Percentiles rank a stretch among this genome's conserved stretches.
These are phyloP conservation scores for Drosophila buzzatii DNA, from an alignment of 2,888 invertebrate genomes.

Conservation along the genomic window DNA sequence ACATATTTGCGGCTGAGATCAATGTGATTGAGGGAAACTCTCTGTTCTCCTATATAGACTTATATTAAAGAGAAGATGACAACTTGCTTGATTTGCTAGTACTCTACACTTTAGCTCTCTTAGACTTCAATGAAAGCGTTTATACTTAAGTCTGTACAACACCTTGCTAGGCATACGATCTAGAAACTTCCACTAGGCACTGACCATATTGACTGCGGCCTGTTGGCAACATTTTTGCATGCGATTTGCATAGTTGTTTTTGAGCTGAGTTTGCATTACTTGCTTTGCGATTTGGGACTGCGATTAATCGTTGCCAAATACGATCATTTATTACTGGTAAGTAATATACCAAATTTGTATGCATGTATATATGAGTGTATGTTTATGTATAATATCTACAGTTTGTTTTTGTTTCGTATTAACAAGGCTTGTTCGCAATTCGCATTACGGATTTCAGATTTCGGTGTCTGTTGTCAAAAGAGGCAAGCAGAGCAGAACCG, in stretches of 20 bases:
- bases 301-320: slow-evolving; percentile 45
- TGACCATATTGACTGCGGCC: not conserved
- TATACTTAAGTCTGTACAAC: not conserved
- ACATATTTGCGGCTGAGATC: not conserved
- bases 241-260: slow-evolving; percentile 10
- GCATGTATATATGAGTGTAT: not conserved
- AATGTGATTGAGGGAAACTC: not conserved
- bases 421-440: slow-evolving; percentile 28
- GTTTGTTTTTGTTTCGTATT: slow-evolving; percentile 5
- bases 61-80: not conserved
- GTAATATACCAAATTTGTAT: not conserved
- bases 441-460: slow-evolving; percentile 30
- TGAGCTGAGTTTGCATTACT: not conserved
- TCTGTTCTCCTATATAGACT: not conserved
- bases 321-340: slow-evolving; percentile 10
- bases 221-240: slow-evolving; percentile 9
- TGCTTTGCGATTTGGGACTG: slow-evolving; percentile 14
- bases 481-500: slow-evolving; percentile 71
- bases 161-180: not conserved
- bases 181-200: not conserved
- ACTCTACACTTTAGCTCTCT: not conserved
- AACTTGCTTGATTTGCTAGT: not conserved
- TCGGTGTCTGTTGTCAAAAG: slow-evolving; percentile 48
- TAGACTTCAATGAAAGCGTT: not conserved
- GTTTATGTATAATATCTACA: not conserved